Percentiles rank a stretch among this genome's conserved stretches.
Conservation (phyloP, 1,140 invertebrate genomes). For the Scaptomyza montana region DNA sequence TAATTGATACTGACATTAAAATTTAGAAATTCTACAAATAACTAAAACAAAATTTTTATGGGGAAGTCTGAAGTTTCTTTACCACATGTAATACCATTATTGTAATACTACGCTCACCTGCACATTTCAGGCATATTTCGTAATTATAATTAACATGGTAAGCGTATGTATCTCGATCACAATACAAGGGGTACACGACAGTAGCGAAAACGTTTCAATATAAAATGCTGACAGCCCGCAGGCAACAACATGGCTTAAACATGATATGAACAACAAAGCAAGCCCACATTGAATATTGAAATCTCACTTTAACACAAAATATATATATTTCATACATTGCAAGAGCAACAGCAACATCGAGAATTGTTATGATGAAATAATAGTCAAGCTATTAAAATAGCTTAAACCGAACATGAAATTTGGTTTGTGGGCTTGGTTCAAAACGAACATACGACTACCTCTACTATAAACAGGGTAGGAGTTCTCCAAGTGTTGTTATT, state of each 20-base stretch:
- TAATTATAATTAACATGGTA: conserved; percentile 70
- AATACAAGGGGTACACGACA: too few relatives aligned
- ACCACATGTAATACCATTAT: too few relatives aligned
- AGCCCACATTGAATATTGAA: conserved; percentile 43
- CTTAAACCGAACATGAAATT: conserved; percentile 60
- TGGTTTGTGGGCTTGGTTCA: conserved; percentile 31
- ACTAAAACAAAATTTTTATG: too few relatives aligned
- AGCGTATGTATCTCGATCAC: conserved; percentile 36
- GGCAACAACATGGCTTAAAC: conserved; percentile 37
- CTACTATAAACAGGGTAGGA: conserved; percentile 59
- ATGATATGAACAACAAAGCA: conserved; percentile 13
- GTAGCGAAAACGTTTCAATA: background rate
- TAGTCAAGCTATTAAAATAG: conserved; percentile 76
- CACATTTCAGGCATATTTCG: conserved; percentile 18
- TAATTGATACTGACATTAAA: too few relatives aligned
- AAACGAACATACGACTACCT: conserved; percentile 72
- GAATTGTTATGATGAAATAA: conserved; percentile 61
- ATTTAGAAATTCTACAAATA: too few relatives aligned
- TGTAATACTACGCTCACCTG: too few relatives aligned
- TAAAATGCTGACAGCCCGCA: conserved; percentile 16
- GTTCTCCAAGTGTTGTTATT: conserved; percentile 32
- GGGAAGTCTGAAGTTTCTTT: too few relatives aligned
- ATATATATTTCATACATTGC: conserved; percentile 36
- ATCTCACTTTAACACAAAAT: conserved; percentile 32
- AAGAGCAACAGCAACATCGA: conserved; percentile 26